Conservation (phyloP, 2,113 vertebrate species). For the Pionites leucogaster region DNA sequence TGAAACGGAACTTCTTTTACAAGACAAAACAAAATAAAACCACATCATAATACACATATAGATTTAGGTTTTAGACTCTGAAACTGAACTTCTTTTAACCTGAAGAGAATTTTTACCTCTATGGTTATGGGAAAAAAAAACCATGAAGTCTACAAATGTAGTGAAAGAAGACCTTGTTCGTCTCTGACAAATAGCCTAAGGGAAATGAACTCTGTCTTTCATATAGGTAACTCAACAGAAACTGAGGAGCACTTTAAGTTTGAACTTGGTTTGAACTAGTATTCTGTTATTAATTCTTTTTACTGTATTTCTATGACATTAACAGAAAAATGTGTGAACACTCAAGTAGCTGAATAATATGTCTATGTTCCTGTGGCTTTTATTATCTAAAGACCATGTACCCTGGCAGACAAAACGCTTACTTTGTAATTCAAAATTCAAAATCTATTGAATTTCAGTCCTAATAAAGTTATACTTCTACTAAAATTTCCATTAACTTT, state of each 20-base stretch:
- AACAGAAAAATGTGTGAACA: background rate
- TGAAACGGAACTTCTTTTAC: too few relatives aligned
- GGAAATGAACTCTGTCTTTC: background rate
- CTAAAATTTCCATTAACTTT: background rate
- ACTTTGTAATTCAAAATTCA: background rate
- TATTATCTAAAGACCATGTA: background rate
- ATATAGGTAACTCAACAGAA: background rate
- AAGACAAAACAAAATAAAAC: background rate
- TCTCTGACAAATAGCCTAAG: background rate
- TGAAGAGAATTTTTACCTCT: background rate
- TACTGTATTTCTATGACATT: background rate
- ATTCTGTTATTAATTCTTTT: background rate
- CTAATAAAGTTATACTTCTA: background rate
- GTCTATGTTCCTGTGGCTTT: background rate
- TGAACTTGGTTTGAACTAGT: background rate
- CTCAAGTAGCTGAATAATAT: background rate
- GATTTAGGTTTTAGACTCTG: too few relatives aligned
- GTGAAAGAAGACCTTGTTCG: background rate
- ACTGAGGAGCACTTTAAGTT: background rate
- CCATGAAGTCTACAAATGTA: background rate
- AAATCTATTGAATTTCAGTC: background rate
- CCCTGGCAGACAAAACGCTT: background rate
- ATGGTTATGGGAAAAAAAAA: background rate
- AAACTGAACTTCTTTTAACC: too few relatives aligned
- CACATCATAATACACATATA: too few relatives aligned